Conservation (phyloP, 1,140 invertebrate species). For the Heterodera schachtii region DNA sequence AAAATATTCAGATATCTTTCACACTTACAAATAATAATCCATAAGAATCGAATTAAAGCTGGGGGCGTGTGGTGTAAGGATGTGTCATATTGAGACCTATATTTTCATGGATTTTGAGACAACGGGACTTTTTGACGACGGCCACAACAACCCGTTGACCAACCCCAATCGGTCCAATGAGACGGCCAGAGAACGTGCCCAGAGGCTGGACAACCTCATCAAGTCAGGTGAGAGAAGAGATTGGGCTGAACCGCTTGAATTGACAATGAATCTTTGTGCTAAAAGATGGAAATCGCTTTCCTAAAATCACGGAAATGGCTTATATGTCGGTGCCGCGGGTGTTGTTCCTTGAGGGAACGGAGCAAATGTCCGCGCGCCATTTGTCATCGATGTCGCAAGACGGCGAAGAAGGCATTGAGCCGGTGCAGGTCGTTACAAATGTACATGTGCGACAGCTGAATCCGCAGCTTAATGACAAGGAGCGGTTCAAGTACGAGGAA, state of each 20-base stretch:
- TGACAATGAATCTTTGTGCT: not conserved
- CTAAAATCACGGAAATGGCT: conserved; percentile 48
- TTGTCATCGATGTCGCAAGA: not conserved
- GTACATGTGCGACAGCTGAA: conserved; percentile 47
- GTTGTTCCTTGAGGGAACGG: conserved; percentile 19
- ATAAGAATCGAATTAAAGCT: not conserved
- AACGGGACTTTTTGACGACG: conserved; percentile 45
- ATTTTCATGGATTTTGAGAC: conserved; percentile 51
- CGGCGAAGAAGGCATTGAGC: conserved; percentile 6
- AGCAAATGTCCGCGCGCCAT: not conserved
- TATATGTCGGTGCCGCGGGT: conserved; percentile 37
- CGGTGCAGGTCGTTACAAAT: conserved; percentile 31
- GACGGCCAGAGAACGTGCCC: not conserved
- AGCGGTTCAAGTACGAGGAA: conserved; percentile 47
- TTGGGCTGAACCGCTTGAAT: not conserved
- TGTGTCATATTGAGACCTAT: conserved; percentile 26
- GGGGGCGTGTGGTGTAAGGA: not conserved
- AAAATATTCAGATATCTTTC: too few species aligned
- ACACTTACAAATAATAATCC: not conserved
- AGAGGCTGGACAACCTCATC: conserved; percentile 19
- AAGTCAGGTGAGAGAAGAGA: conserved; percentile 4
- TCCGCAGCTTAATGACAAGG: conserved; percentile 36
- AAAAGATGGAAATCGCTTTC: conserved; percentile 20
- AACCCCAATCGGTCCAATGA: conserved; percentile 4
- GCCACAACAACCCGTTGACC: conserved; percentile 20